Percentiles rank a stretch among this genome's conserved stretches.
phyloP scores from a whole-genome alignment of 2,113 vertebrate species.

The Connochaetes taurinus region DNA sequence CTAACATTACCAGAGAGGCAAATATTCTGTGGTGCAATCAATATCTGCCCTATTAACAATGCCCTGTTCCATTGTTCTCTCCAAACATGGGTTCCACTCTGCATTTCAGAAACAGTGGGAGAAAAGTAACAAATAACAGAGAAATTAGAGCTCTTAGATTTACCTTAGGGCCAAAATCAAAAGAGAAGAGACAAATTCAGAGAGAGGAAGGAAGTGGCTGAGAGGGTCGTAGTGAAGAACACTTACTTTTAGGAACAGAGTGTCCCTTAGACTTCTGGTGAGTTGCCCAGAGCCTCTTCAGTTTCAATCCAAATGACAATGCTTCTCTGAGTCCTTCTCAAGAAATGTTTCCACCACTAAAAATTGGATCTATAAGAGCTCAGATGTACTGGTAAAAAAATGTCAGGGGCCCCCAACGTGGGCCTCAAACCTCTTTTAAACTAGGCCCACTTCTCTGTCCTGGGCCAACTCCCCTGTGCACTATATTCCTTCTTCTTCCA shows the following conservation, averaged over 20 bases:
- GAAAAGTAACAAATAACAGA: slow-evolving; percentile 38
- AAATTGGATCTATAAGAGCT: slow-evolving; percentile 67
- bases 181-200: slow-evolving; percentile 45
- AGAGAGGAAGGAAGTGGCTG: slow-evolving; percentile 32
- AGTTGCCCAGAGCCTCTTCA: slow-evolving; percentile 69
- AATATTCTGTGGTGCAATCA: neutral
- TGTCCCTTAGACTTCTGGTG: slow-evolving; percentile 70
- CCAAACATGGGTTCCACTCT: slow-evolving; percentile 27
- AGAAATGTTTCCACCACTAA: slow-evolving; percentile 70
- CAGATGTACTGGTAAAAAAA: slow-evolving; percentile 54
- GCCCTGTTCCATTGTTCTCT: neutral
- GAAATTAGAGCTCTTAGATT: slow-evolving; percentile 48
- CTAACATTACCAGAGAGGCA: neutral
- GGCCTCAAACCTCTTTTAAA: slow-evolving; percentile 56
- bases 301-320: slow-evolving; percentile 71
- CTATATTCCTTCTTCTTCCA: slow-evolving; percentile 59
- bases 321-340: slow-evolving; percentile 67
- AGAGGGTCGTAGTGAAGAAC: slow-evolving; percentile 43
- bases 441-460: slow-evolving; percentile 61
- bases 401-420: slow-evolving; percentile 27
- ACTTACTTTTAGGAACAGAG: slow-evolving; percentile 72
- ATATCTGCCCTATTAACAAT: slow-evolving; percentile 13
- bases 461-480: slow-evolving; percentile 53
- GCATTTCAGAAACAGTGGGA: slow-evolving; percentile 24
- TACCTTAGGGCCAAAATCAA: slow-evolving; percentile 37